Conservation (phyloP, 1,140 invertebrate genomes). For the Frieseomelitta varia region DNA sequence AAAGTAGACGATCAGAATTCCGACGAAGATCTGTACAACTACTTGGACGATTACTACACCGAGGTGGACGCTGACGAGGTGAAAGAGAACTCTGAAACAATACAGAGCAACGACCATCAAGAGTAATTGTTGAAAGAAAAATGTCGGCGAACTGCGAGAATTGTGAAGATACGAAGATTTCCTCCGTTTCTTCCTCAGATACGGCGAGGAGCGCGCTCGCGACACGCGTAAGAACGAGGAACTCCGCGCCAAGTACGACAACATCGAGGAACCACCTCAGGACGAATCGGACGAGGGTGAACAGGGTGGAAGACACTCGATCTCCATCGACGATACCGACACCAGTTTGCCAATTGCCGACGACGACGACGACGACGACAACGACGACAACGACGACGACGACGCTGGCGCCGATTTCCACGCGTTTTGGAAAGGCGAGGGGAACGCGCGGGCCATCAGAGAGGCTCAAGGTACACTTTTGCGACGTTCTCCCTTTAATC, state of each 20-base stretch:
- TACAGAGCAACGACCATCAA: constrained; percentile 53
- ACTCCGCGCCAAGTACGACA: constrained; percentile 28
- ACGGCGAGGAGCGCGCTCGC: not conserved
- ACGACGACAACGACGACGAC: constrained; percentile 16
- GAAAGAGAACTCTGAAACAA: constrained; percentile 52
- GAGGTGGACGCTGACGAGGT: constrained; percentile 51
- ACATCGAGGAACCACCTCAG: constrained; percentile 37
- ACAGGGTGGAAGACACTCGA: constrained; percentile 25
- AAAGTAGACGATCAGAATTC: constrained; percentile 24
- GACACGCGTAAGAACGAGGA: constrained; percentile 36
- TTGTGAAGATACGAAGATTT: not conserved
- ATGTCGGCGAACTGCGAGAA: not conserved
- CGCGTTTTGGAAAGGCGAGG: constrained; percentile 83
- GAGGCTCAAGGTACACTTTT: constrained; percentile 66
- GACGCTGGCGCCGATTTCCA: constrained; percentile 68
- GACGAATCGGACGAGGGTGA: constrained; percentile 37
- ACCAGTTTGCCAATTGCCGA: constrained; percentile 37
- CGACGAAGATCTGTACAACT: constrained; percentile 53
- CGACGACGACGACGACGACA: constrained; percentile 31
- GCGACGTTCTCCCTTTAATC: not conserved
- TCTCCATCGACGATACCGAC: constrained; percentile 50
- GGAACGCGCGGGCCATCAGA: constrained; percentile 72
- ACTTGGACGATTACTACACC: constrained; percentile 60
- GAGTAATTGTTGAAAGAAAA: constrained; percentile 49
- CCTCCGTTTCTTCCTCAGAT: not conserved